These are phyloP conservation scores for Pissodes strobi DNA, from an alignment of 1,140 invertebrate genomes.

Conservation along the genomic window DNA sequence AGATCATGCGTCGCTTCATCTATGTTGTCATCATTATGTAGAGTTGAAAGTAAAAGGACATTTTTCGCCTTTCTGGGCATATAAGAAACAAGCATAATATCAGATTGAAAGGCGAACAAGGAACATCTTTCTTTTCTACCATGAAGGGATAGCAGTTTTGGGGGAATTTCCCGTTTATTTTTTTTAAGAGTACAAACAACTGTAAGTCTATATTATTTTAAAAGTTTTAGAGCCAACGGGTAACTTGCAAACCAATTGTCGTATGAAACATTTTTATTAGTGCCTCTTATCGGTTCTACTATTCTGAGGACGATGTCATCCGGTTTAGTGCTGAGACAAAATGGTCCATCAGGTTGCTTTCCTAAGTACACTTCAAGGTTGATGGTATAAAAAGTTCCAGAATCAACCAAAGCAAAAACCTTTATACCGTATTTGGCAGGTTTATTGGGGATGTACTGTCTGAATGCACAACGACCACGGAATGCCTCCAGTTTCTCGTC, in stretches of 20 bases:
- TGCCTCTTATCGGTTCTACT: slow-evolving; percentile 37
- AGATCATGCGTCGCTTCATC: slow-evolving; percentile 29
- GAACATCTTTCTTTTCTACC: neutral
- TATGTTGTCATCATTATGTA: slow-evolving; percentile 42
- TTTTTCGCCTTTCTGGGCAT: slow-evolving; percentile 42
- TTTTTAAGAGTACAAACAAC: slow-evolving; percentile 46
- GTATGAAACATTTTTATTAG: slow-evolving; percentile 45
- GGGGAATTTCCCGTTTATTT: slow-evolving; percentile 42
- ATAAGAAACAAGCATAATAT: slow-evolving; percentile 37
- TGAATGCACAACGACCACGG: slow-evolving; percentile 25
- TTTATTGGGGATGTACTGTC: slow-evolving; percentile 30
- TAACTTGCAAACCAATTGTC: slow-evolving; percentile 48
- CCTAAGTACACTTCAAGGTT: slow-evolving; percentile 48
- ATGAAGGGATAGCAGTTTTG: slow-evolving; percentile 1
- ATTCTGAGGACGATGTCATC: slow-evolving; percentile 42
- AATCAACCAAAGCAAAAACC: slow-evolving; percentile 44
- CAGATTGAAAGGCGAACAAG: slow-evolving; percentile 30
- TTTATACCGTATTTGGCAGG: slow-evolving; percentile 52
- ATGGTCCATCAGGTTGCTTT: slow-evolving; percentile 44
- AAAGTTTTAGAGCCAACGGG: slow-evolving; percentile 40
- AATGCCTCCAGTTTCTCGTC: slow-evolving; percentile 32
- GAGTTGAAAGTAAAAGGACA: slow-evolving; percentile 43
- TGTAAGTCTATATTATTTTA: slow-evolving; percentile 42
- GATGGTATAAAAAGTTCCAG: slow-evolving; percentile 41
- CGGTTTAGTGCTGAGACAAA: slow-evolving; percentile 33